Evolutionary conservation across 2,888 invertebrate genomes (phyloP).

Genomic region (Chrysopilus asiliformis): DNA sequence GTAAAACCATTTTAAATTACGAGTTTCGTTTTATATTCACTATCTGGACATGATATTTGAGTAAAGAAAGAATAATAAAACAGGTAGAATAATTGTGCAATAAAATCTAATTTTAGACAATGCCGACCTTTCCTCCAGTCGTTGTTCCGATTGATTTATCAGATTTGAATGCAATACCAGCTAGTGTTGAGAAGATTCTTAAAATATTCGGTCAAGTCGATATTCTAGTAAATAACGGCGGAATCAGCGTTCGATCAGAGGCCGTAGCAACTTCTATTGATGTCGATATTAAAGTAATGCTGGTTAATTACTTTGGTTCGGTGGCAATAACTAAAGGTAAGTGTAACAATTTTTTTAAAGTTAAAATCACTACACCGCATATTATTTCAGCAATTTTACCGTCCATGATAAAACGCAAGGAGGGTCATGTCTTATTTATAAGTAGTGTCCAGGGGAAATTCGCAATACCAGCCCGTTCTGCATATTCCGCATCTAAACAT

Average conservation of each 20-base stretch:
- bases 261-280: constrained; percentile 60
- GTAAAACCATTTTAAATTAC: too few species aligned
- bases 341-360: constrained; percentile 8
- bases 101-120: constrained; percentile 41
- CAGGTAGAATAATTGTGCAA: too few species aligned
- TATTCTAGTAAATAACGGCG: constrained; percentile 83
- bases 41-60: too few species aligned
- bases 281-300: constrained; percentile 79
- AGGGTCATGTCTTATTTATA: constrained; percentile 74
- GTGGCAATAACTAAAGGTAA: constrained; percentile 83
- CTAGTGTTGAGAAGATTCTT: constrained; percentile 50
- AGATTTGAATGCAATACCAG: constrained; percentile 49
- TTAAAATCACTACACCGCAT: neutral
- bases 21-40: too few species aligned
- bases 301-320: constrained; percentile 88
- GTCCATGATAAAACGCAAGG: constrained; percentile 59
- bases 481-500: constrained; percentile 89
- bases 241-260: constrained; percentile 68
- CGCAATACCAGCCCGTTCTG: constrained; percentile 75
- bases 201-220: constrained; percentile 65
- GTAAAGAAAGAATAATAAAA: too few species aligned
- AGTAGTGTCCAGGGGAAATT: constrained; percentile 90
- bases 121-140: constrained; percentile 54
- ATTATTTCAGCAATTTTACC: constrained; percentile 58
- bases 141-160: constrained; percentile 63